These are phyloP conservation scores for Plebejus argus DNA, from an alignment of 2,888 invertebrate genomes.

Conservation along the genomic window DNA sequence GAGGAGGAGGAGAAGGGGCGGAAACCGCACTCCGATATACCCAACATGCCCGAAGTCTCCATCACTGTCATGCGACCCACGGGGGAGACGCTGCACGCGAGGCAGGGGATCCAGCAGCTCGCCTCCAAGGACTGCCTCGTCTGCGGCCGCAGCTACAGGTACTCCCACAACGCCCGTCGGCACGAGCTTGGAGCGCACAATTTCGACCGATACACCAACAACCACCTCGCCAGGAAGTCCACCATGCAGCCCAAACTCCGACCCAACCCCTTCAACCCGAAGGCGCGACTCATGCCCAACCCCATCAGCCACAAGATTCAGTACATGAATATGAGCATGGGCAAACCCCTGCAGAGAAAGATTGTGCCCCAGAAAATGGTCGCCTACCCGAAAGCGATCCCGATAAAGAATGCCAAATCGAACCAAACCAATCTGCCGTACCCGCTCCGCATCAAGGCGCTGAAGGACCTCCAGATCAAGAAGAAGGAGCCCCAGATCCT, in stretches of 20 bases:
- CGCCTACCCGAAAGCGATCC: constrained; percentile 67
- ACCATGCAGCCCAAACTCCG: constrained; percentile 69
- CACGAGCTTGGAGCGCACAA: constrained; percentile 74
- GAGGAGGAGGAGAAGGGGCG: constrained; percentile 60
- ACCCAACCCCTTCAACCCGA: constrained; percentile 76
- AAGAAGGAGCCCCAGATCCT: constrained; percentile 76
- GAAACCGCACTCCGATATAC: constrained; percentile 53
- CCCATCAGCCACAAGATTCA: constrained; percentile 74
- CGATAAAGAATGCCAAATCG: constrained; percentile 60
- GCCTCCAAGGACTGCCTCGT: constrained; percentile 77
- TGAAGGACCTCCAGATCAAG: constrained; percentile 77
- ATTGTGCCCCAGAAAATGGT: constrained; percentile 57
- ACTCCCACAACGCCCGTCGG: constrained; percentile 76
- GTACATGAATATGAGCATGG: constrained; percentile 58
- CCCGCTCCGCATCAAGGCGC: constrained; percentile 73
- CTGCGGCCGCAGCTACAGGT: constrained; percentile 73
- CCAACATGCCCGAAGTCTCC: constrained; percentile 72
- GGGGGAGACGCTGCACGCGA: constrained; percentile 69
- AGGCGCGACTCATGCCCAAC: constrained; percentile 75
- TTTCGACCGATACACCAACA: constrained; percentile 77
- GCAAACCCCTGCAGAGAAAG: constrained; percentile 60
- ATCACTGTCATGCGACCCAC: constrained; percentile 74
- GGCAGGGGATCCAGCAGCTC: constrained; percentile 74
- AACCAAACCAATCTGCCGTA: constrained; percentile 70
- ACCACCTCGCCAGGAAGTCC: constrained; percentile 61